phyloP scores from a whole-genome alignment of 2,113 vertebrate genomes.

The Phalacrocorax pelagicus region DNA sequence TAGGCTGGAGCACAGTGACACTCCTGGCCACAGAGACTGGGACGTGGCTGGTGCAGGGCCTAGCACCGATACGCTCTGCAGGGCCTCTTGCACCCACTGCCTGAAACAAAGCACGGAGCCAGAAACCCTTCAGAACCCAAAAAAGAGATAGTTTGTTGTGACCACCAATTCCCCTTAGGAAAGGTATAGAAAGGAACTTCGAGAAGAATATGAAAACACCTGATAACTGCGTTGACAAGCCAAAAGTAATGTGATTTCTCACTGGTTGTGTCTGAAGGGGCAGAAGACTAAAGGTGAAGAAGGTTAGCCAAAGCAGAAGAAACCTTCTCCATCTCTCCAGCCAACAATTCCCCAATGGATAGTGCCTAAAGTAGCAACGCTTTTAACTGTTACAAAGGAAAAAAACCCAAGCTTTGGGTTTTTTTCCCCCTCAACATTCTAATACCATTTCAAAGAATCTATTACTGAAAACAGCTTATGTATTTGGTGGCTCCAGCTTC shows the following conservation, averaged over 20 bases:
- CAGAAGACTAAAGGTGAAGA: background rate
- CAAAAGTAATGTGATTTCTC: background rate
- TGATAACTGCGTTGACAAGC: background rate
- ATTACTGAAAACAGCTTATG: background rate
- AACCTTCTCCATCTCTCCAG: background rate
- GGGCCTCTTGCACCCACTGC: background rate
- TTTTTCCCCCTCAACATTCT: background rate
- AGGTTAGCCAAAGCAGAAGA: background rate
- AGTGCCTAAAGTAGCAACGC: background rate
- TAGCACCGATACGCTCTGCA: fast-evolving
- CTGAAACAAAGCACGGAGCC: background rate
- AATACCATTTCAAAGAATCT: background rate
- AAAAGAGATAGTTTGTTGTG: background rate
- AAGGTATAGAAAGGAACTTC: background rate
- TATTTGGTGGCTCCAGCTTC: background rate
- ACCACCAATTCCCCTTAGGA: background rate
- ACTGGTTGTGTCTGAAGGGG: background rate
- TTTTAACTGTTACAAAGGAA: background rate
- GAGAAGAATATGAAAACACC: background rate
- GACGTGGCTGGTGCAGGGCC: background rate
- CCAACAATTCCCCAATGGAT: background rate
- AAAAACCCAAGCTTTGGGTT: background rate
- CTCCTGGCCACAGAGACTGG: no score
- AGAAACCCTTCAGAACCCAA: background rate
- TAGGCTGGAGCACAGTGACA: background rate